Evolutionary conservation across 2,797 vertebrate species (phyloP).

Genomic region (Schizothorax lantsangensis): DNA sequence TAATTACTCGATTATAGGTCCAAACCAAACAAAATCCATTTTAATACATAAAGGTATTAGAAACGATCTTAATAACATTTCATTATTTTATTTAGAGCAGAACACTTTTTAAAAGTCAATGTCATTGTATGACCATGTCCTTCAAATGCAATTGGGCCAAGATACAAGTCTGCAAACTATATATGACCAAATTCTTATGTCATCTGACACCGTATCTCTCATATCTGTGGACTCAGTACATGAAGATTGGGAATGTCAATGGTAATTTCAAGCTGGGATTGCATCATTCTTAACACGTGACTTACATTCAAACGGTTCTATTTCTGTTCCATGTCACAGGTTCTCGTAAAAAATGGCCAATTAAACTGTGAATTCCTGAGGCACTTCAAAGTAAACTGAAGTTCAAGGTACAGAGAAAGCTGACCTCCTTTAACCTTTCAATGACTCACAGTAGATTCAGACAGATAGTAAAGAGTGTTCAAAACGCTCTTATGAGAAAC

Average conservation of each 20-base stretch:
- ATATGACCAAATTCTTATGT: background rate
- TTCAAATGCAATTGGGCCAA: background rate
- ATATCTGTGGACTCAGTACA: slow-evolving; percentile 26
- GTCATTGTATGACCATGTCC: background rate
- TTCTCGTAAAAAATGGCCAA: background rate
- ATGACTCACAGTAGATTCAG: background rate
- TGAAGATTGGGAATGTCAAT: background rate
- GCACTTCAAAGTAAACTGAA: background rate
- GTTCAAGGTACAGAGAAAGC: background rate
- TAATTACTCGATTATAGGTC: background rate
- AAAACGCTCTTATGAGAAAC: background rate
- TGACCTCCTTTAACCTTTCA: background rate
- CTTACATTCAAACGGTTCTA: background rate
- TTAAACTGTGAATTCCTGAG: background rate
- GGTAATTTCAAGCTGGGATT: slow-evolving; percentile 45
- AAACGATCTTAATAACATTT: background rate
- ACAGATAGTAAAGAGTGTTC: background rate
- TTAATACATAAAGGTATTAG: background rate
- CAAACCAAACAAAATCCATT: background rate
- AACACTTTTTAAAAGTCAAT: background rate
- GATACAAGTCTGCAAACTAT: slow-evolving; percentile 14
- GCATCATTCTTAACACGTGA: slow-evolving; percentile 44
- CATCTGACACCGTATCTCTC: slow-evolving; percentile 37
- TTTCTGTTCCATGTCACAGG: background rate
- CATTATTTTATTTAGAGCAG: background rate